Evolutionary conservation across 2,797 vertebrate species (phyloP).

Genomic region (Hirundo rustica): DNA sequence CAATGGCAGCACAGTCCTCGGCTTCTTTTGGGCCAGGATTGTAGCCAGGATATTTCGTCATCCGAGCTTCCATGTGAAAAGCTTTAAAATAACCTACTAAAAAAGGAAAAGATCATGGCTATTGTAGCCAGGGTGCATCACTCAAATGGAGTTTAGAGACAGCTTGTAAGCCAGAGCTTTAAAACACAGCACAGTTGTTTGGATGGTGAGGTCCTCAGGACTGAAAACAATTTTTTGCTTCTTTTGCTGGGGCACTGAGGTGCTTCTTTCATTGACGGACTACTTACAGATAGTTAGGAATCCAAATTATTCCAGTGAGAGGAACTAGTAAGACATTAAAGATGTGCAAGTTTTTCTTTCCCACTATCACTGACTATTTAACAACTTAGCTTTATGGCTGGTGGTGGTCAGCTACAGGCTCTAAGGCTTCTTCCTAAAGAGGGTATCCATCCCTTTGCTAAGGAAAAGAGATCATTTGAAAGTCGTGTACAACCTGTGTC

Average conservation of each 20-base stretch:
- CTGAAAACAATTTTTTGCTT: neutral
- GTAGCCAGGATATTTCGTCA: neutral
- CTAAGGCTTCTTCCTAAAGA: neutral
- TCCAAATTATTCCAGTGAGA: neutral
- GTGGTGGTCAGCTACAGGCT: neutral
- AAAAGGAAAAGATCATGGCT: neutral
- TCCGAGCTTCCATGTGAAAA: neutral
- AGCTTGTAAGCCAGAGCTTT: neutral
- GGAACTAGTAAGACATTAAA: neutral
- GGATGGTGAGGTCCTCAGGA: neutral
- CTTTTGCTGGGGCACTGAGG: neutral
- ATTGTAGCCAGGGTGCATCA: neutral
- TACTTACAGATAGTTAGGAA: neutral
- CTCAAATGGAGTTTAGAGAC: neutral
- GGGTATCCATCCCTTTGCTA: accelerated
- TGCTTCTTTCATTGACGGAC: neutral
- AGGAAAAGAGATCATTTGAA: neutral
- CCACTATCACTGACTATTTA: neutral
- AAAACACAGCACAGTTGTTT: neutral
- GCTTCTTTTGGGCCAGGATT: neutral
- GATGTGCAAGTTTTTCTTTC: neutral
- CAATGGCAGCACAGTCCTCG: neutral
- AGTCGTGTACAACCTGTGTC: neutral
- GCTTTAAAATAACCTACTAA: neutral
- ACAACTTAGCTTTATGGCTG: neutral